Base-by-base conservation (phyloP, 2,888 invertebrate species). In the Thelaira solivaga region DNA sequence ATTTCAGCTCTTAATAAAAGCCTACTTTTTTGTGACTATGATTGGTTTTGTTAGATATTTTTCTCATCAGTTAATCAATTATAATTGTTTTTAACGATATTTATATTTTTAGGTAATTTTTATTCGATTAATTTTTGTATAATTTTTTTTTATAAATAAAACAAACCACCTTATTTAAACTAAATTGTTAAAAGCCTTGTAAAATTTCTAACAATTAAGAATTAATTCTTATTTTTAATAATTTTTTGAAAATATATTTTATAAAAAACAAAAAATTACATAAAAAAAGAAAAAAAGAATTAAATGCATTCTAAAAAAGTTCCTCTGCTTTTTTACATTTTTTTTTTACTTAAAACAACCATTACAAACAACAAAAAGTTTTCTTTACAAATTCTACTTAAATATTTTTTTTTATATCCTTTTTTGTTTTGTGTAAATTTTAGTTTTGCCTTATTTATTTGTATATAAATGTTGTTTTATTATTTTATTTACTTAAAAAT, bases 281-380 rank as follows among this genome's bases (percentile, higher is more conserved):
- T 31, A 11, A 24, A 36, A 4, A 49, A 24, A 22, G 4, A n/a
- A 22, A 16, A 26, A 36, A 49, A 10, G 22, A 1, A n/a, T 16
- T 1, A 68, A 59, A 68, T 8, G 26, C 1, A 5, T 36, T 57
- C 16, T 26, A 69, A 69, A 51, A 61, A 67, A 67, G 74, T 74
- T 74, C 74, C 67, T 74, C 67, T 51, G 20, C 51, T 67, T 61
- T 74, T 22, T 55, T 11, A 20, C 5, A 22, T 18, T 24, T 68
- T 5, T 4, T 18, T 26, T 22, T 13, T 20, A n/a, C n/a, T n/a
- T n/a, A n/a, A n/a, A n/a, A n/a, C n/a, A 43, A 29, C 13, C 13
- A 13, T 4, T n/a, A n/a, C 8, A 45, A 39, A 13, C 6, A 11
- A 22, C 20, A 31, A 22, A 20, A 24, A 34, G n/a, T 13, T 20